Evolutionary conservation across 2,888 invertebrate species (phyloP).

Genomic region (Galerucella nymphaeae): DNA sequence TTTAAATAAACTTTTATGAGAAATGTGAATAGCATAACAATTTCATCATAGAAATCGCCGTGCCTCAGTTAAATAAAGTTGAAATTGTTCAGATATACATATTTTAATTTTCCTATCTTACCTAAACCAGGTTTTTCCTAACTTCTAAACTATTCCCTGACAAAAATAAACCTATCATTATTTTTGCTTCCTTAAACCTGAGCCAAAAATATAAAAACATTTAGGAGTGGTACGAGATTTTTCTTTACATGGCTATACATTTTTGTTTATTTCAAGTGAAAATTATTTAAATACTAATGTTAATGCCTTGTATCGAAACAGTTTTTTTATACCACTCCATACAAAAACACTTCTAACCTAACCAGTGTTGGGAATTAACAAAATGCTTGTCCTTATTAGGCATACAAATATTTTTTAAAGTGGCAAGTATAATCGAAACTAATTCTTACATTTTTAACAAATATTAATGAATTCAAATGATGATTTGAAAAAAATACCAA

Average conservation of each 20-base stretch:
- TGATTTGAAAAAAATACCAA: too few relatives aligned
- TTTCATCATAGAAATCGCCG: neutral
- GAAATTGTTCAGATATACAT: neutral
- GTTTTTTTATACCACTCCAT: conserved; percentile 9
- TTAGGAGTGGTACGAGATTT: conserved; percentile 24
- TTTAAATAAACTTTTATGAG: neutral
- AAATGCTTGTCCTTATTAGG: neutral
- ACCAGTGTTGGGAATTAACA: conserved; percentile 19
- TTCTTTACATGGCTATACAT: neutral
- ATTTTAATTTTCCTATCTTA: conserved; percentile 44
- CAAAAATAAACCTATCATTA: conserved; percentile 33
- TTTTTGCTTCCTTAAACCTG: conserved; percentile 49
- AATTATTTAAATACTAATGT: neutral
- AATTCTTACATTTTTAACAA: too few relatives aligned
- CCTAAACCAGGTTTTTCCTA: conserved; percentile 59
- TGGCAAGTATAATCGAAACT: neutral
- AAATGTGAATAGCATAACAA: neutral
- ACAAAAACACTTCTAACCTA: conserved; percentile 11
- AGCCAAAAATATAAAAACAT: conserved; percentile 56
- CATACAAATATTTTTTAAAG: conserved; percentile 6
- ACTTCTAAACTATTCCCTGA: conserved; percentile 19
- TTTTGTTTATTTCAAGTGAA: neutral
- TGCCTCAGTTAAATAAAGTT: neutral
- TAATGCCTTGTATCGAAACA: conserved; percentile 1
- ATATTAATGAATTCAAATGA: too few relatives aligned